These are phyloP conservation scores for Drosophila ambigua DNA, from an alignment of 1,140 invertebrate genomes.

Conservation along the genomic window DNA sequence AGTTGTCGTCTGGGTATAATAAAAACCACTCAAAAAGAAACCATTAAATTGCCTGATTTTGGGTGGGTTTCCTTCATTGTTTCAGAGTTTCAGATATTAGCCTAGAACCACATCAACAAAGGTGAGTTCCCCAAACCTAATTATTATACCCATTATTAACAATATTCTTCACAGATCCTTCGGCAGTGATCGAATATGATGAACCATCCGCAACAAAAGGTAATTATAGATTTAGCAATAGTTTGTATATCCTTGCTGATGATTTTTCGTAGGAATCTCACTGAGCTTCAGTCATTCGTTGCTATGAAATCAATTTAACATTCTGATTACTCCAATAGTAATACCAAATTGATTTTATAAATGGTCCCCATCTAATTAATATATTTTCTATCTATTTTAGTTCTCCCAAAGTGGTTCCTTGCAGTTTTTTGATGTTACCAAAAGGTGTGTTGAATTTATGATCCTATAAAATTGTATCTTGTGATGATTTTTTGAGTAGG, in stretches of 20 bases:
- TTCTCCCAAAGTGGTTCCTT: background rate
- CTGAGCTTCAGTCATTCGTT: constrained; percentile 84
- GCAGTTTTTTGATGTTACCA: too few species aligned
- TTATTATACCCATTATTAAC: background rate
- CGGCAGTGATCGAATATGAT: too few species aligned
- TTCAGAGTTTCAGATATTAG: constrained; percentile 37
- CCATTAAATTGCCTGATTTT: constrained; percentile 10
- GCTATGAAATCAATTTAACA: constrained; percentile 75
- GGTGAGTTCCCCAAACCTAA: constrained; percentile 18
- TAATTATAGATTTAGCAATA: constrained; percentile 18
- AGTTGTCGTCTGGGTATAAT: constrained; percentile 80
- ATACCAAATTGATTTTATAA: fast-evolving
- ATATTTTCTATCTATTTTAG: constrained; percentile 34
- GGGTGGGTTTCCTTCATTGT: constrained; percentile 29
- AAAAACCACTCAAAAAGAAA: constrained; percentile 65
- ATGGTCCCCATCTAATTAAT: constrained; percentile 16
- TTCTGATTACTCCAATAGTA: constrained; percentile 28
- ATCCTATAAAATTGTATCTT: background rate
- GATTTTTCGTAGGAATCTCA: constrained; percentile 86
- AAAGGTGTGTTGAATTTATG: constrained; percentile 49
- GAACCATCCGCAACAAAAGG: constrained; percentile 10
- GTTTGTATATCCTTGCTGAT: constrained; percentile 36
- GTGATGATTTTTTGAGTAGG: constrained; percentile 84
- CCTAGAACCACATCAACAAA: background rate
- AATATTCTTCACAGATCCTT: background rate